These are phyloP conservation scores for Calliphora vicina DNA, from an alignment of 1,140 invertebrate species.

Conservation along the genomic window DNA sequence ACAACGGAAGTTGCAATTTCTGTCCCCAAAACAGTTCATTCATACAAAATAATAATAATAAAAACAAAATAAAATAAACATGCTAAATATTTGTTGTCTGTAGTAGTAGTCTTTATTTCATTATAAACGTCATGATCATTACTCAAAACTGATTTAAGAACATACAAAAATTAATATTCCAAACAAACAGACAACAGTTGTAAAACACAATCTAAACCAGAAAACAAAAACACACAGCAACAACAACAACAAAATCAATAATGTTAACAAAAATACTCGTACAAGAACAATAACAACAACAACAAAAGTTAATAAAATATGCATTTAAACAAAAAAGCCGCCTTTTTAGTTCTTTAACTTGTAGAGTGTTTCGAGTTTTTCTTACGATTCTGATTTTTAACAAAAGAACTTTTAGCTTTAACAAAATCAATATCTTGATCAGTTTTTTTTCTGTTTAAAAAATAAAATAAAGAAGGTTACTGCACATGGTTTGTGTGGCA, in stretches of 20 bases:
- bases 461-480: neutral
- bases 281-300: conserved; percentile 34
- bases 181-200: conserved; percentile 39
- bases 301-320: conserved; percentile 41
- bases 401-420: conserved; percentile 6
- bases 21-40: too few relatives aligned
- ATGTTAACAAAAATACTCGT: conserved; percentile 22
- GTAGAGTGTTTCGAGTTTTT: neutral
- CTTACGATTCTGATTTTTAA: neutral
- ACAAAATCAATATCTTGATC: conserved; percentile 4
- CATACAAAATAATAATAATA: too few relatives aligned
- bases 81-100: too few relatives aligned
- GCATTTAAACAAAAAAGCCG: conserved; percentile 2
- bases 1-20: too few relatives aligned
- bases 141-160: neutral
- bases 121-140: neutral
- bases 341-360: neutral
- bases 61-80: too few relatives aligned
- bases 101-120: too few relatives aligned
- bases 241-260: conserved; percentile 23
- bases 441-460: neutral
- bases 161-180: conserved; percentile 34
- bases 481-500: neutral
- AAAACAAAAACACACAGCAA: neutral
- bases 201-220: conserved; percentile 41